phyloP scores from a whole-genome alignment of 2,113 vertebrate genomes.

The Istiophorus platypterus region DNA sequence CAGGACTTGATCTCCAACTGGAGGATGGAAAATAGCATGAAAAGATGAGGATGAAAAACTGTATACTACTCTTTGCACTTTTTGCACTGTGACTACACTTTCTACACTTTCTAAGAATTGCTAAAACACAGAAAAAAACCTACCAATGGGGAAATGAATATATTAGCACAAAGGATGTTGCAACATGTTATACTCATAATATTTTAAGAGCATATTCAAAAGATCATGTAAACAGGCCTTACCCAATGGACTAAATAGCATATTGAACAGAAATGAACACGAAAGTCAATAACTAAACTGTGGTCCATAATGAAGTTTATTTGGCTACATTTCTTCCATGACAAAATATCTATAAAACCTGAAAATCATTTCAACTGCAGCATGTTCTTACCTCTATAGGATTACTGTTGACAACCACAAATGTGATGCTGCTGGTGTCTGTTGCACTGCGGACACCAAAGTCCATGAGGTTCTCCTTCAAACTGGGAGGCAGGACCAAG shows the following conservation, averaged over 20 bases:
- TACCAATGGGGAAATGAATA: not conserved
- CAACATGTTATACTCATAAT: not conserved
- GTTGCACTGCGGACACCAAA: constrained; percentile 95
- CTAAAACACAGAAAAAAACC: not conserved
- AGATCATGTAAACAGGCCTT: not conserved
- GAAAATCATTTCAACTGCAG: not conserved
- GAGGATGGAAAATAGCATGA: not conserved
- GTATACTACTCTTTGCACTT: not conserved
- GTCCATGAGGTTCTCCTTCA: constrained; percentile 92
- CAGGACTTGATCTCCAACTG: constrained; percentile 97
- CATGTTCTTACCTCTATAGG: constrained; percentile 92
- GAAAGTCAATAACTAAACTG: not conserved
- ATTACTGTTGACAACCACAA: constrained; percentile 97
- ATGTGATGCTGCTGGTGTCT: constrained; percentile 92
- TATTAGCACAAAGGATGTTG: constrained; percentile 7
- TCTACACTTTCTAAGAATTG: too few relatives aligned
- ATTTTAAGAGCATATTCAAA: not conserved
- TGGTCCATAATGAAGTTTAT: too few relatives aligned
- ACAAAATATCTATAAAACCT: not conserved
- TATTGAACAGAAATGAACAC: not conserved
- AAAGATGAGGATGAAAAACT: not conserved
- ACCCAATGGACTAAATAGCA: not conserved
- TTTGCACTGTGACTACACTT: not conserved
- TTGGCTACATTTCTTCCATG: not conserved
- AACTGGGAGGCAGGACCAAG: constrained; percentile 91